A percentile compares a stretch with the other conserved stretches of the same genome.
Evolutionary conservation across 2,797 vertebrate species (phyloP).

Genomic region (Phataginus tetradactyla): DNA sequence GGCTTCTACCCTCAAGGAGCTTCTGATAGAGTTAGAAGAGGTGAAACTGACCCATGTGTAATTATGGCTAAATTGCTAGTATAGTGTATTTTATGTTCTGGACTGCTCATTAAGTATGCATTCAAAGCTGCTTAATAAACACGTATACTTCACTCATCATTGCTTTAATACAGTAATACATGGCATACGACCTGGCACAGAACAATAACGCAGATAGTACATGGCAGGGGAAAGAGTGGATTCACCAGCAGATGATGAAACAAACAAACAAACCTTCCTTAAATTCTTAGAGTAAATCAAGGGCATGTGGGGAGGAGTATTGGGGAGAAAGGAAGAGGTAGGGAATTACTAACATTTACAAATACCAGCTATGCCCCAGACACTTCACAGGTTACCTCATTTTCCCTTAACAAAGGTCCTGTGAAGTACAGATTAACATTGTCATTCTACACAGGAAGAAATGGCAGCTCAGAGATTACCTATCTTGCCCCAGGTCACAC

Average conservation of each 20-base stretch:
- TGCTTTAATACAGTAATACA: background rate
- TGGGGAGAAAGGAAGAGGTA: background rate
- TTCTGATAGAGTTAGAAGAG: background rate
- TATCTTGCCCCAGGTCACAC: background rate
- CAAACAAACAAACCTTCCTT: background rate
- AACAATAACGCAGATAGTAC: background rate
- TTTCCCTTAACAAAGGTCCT: background rate
- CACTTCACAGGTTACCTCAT: background rate
- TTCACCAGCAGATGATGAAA: background rate
- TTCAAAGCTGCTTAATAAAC: background rate
- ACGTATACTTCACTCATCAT: background rate
- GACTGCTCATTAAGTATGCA: background rate
- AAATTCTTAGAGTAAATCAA: constrained; percentile 12
- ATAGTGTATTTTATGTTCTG: background rate
- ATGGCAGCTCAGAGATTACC: background rate
- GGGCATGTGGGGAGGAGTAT: background rate
- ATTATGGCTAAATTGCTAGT: background rate
- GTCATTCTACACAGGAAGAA: constrained; percentile 14
- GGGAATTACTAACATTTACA: background rate
- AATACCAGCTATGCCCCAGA: background rate
- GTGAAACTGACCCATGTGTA: background rate
- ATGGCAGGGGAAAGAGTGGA: background rate
- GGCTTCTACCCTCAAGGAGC: background rate
- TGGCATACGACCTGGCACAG: background rate
- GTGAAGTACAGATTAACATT: background rate